Percentiles rank a stretch among this genome's conserved stretches.
Evolutionary conservation across 2,113 vertebrate genomes (phyloP).

Genomic region (Microtus richardsoni): DNA sequence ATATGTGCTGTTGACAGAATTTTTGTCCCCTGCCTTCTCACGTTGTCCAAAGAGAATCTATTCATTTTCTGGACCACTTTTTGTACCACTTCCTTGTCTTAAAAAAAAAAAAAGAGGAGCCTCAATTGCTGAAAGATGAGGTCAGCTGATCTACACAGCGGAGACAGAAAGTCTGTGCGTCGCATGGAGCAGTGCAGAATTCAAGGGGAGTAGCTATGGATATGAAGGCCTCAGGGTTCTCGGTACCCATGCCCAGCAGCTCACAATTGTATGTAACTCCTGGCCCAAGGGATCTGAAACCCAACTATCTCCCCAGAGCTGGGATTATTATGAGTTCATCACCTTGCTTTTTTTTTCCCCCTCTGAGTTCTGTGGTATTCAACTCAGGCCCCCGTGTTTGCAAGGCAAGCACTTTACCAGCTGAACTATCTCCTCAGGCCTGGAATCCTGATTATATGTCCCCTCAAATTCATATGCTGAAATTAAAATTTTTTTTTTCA

Average conservation of each 20-base stretch:
- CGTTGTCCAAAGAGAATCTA: slow-evolving; percentile 23
- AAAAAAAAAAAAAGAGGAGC: not conserved
- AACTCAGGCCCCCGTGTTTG: not conserved
- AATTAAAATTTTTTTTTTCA: too few species aligned
- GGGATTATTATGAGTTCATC: too few species aligned
- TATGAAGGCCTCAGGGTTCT: not conserved
- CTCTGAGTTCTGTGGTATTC: not conserved
- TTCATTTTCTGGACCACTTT: slow-evolving; percentile 29
- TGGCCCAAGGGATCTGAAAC: not conserved
- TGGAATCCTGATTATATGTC: not conserved
- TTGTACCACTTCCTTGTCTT: not conserved
- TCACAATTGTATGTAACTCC: not conserved
- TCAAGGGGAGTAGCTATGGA: not conserved
- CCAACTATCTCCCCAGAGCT: not conserved
- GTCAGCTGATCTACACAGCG: not conserved
- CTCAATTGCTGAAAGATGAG: not conserved
- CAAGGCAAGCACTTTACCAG: not conserved
- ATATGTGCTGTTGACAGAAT: not conserved
- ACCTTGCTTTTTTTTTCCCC: not conserved
- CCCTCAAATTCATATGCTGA: not conserved
- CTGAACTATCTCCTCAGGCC: not conserved
- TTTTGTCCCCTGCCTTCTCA: not conserved
- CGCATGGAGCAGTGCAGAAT: not conserved
- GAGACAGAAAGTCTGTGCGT: not conserved
- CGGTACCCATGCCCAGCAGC: not conserved